Evolutionary conservation across 2,888 invertebrate species (phyloP).

Genomic region (Silvanus unidentatus): DNA sequence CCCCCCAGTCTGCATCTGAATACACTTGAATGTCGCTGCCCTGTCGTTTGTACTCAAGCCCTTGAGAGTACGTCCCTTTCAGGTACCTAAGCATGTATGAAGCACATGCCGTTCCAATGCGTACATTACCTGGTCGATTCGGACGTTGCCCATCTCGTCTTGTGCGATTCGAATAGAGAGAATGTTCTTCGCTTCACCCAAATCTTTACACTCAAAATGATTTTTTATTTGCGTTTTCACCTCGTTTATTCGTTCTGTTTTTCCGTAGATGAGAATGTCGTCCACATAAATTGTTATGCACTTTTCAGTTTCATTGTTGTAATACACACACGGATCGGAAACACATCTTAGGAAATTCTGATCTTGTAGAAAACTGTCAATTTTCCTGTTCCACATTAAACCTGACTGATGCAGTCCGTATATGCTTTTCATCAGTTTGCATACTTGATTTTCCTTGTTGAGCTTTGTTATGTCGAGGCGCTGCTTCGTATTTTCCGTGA

Average conservation of each 20-base stretch:
- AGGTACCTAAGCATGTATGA: too few species aligned
- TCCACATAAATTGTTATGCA: constrained; percentile 3
- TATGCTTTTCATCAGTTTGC: neutral
- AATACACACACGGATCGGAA: constrained; percentile 5
- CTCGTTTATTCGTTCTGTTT: neutral
- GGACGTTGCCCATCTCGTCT: neutral
- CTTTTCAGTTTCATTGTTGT: neutral
- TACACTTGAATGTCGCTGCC: too few species aligned
- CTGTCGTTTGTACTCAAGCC: too few species aligned
- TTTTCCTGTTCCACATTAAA: constrained; percentile 5
- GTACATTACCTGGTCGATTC: constrained; percentile 1
- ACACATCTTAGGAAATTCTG: too few species aligned
- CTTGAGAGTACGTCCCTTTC: too few species aligned
- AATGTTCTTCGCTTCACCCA: constrained; percentile 3
- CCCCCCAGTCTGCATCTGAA: too few species aligned
- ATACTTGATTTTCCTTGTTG: neutral
- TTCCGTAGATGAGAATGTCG: constrained; percentile 1
- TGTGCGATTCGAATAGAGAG: neutral
- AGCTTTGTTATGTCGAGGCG: too few species aligned
- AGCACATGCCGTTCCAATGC: too few species aligned
- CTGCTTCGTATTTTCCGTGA: too few species aligned
- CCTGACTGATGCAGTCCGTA: constrained; percentile 5
- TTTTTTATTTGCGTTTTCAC: neutral
- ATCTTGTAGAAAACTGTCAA: neutral
- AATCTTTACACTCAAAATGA: constrained; percentile 1